Percentiles rank a stretch among this genome's conserved stretches.
Conservation (phyloP, 2,888 invertebrate species). For the Zaprionus bogoriensis region DNA sequence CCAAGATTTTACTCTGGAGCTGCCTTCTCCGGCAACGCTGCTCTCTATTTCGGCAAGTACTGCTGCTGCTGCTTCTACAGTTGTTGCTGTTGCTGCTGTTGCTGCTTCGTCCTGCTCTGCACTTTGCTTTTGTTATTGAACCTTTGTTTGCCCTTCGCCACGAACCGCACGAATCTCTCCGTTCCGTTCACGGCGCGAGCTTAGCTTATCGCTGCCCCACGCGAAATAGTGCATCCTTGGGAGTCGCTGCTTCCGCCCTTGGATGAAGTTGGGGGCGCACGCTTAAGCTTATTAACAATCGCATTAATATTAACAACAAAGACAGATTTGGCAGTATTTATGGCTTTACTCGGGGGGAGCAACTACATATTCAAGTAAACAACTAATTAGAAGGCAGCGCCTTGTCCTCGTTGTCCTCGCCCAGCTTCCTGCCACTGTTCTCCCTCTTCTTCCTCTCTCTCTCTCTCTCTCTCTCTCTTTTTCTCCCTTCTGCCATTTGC, state of each 20-base stretch:
- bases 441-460: no score
- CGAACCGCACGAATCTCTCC: conserved; percentile 47
- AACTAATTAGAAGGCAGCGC: conserved; percentile 63
- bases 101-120: conserved; percentile 5
- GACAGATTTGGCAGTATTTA: conserved; percentile 60
- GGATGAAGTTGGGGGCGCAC: conserved; percentile 6
- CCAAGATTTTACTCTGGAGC: conserved; percentile 16
- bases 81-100: conserved; percentile 4
- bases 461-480: no score
- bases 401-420: conserved; percentile 33
- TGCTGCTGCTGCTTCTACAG: conserved; percentile 18
- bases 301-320: conserved; percentile 51
- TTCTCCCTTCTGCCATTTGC: not conserved
- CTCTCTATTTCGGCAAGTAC: conserved; percentile 15
- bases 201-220: not conserved
- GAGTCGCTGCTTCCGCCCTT: conserved; percentile 24
- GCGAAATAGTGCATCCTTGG: conserved; percentile 47
- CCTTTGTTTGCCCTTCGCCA: conserved; percentile 56
- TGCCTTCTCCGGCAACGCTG: no score
- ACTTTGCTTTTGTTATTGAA: conserved; percentile 59
- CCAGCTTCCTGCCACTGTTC: not conserved
- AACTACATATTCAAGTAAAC: conserved; percentile 64
- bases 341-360: conserved; percentile 28
- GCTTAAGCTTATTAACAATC: conserved; percentile 57
- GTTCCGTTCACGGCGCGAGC: conserved; percentile 34